A percentile compares a stretch with the other conserved stretches of the same genome.
Evolutionary conservation across 2,888 invertebrate genomes (phyloP).

Genomic region (Dorcus parallelipipedus): DNA sequence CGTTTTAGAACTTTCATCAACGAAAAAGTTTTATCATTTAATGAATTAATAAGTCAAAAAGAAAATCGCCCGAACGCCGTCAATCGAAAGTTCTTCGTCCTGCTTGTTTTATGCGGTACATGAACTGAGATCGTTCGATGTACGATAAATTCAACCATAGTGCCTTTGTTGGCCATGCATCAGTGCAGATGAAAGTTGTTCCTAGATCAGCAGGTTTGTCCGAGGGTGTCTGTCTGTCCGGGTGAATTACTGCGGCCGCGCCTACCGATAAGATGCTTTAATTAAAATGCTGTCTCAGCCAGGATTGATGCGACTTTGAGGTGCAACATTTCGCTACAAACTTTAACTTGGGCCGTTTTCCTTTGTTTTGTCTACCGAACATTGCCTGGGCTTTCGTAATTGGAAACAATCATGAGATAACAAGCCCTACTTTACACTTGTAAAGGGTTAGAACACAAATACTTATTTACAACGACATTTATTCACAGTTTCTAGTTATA

Average conservation of each 20-base stretch:
- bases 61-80: too few relatives aligned
- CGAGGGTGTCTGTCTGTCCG: conserved; percentile 47
- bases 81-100: too few relatives aligned
- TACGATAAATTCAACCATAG: conserved; percentile 21
- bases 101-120: not conserved
- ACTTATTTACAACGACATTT: too few relatives aligned
- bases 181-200: conserved; percentile 51
- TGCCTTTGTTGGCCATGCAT: conserved; percentile 42
- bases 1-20: too few relatives aligned
- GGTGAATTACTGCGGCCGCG: conserved; percentile 50
- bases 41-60: too few relatives aligned
- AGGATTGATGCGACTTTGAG: conserved; percentile 48
- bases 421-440: too few relatives aligned
- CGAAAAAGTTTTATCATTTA: too few relatives aligned
- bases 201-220: conserved; percentile 51
- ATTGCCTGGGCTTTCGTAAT: too few relatives aligned
- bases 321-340: conserved; percentile 26
- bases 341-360: not conserved
- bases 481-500: too few relatives aligned
- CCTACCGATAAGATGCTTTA: conserved; percentile 53
- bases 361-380: not conserved
- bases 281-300: conserved; percentile 52
- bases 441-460: too few relatives aligned
- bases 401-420: too few relatives aligned
- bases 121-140: conserved; percentile 16